A percentile compares a stretch with the other conserved stretches of the same genome.
phyloP scores from a whole-genome alignment of 2,113 vertebrate species.

The Perca fluviatilis region DNA sequence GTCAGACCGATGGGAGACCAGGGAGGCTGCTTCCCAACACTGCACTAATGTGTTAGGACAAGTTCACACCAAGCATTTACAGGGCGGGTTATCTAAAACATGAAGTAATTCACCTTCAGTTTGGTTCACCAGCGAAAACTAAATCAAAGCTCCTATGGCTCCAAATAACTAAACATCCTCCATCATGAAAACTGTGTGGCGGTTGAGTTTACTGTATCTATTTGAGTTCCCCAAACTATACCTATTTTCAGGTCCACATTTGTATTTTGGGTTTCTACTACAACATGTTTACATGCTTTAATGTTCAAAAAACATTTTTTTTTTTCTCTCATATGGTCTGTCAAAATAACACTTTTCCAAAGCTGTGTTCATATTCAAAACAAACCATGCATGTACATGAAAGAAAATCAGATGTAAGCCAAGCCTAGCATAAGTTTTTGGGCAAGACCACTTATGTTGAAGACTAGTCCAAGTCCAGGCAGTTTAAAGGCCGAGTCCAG shows the following conservation, averaged over 20 bases:
- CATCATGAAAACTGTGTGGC: not conserved
- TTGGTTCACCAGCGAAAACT: not conserved
- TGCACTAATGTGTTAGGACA: slow-evolving; percentile 8
- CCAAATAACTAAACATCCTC: not conserved
- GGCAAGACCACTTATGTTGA: not conserved
- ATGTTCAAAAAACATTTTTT: too few species aligned
- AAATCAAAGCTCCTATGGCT: not conserved
- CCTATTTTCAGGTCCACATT: too few species aligned
- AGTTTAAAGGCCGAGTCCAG: not conserved
- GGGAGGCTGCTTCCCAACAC: not conserved
- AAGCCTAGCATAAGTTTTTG: not conserved
- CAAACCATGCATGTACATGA: too few species aligned
- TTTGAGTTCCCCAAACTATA: too few species aligned
- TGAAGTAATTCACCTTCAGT: not conserved
- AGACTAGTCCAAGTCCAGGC: not conserved
- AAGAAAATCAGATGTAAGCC: not conserved
- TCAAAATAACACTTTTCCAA: not conserved
- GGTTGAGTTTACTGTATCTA: not conserved
- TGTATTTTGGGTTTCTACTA: too few species aligned
- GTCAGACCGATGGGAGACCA: not conserved
- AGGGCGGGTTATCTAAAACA: not conserved
- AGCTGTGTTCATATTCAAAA: not conserved
- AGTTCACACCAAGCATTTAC: not conserved
- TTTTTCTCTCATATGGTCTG: too few species aligned
- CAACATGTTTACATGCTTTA: too few species aligned